Percentiles rank a stretch among this genome's conserved stretches.
phyloP scores from a whole-genome alignment of 2,113 vertebrate genomes.

The Cheirogaleus medius region DNA sequence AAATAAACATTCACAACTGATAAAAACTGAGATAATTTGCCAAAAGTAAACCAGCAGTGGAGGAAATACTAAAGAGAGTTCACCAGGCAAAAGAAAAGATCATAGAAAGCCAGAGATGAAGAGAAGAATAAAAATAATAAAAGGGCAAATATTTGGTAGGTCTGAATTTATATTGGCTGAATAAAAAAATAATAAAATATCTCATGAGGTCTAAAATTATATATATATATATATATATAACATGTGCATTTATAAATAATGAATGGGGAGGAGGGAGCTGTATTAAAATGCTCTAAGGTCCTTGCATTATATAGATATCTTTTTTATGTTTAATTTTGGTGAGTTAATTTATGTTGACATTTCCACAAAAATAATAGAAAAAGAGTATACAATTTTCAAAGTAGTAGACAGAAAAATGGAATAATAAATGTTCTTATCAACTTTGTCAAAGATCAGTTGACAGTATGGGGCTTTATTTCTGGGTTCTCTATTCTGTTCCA shows the following conservation, averaged over 20 bases:
- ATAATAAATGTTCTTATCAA: neutral
- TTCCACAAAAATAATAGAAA: neutral
- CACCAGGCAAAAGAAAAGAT: neutral
- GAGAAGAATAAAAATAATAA: neutral
- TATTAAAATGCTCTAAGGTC: too few relatives aligned
- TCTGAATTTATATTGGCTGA: neutral
- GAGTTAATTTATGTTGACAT: neutral
- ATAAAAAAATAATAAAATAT: neutral
- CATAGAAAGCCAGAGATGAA: neutral
- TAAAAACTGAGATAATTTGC: neutral
- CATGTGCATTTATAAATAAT: neutral
- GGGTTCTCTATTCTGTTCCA: too few relatives aligned
- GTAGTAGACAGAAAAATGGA: neutral
- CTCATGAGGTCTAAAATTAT: neutral
- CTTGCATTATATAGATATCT: too few relatives aligned
- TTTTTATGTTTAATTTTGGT: neutral
- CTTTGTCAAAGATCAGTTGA: too few relatives aligned
- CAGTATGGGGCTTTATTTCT: too few relatives aligned
- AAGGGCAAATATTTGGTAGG: neutral
- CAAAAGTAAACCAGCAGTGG: neutral
- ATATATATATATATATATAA: too few relatives aligned
- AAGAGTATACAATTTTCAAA: neutral
- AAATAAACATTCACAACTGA: neutral
- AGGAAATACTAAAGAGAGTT: neutral
- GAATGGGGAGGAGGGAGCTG: too few relatives aligned